phyloP scores from a whole-genome alignment of 1,140 invertebrate species.

The Lucilia sericata region DNA sequence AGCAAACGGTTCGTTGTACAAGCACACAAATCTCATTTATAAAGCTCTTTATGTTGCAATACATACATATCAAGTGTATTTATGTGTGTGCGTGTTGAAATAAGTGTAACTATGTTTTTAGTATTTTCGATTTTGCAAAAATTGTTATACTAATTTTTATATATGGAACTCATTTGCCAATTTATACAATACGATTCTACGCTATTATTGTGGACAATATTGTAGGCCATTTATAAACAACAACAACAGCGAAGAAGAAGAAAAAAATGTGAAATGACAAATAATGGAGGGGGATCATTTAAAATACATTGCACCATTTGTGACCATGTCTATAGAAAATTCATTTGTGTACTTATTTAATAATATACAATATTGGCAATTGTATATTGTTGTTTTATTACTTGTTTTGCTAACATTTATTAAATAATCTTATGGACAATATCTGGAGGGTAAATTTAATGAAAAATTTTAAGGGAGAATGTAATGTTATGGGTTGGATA shows the following conservation, averaged over 20 bases:
- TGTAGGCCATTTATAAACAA: slow-evolving; percentile 1
- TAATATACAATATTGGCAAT: background rate
- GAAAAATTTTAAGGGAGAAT: too few species aligned
- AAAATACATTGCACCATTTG: slow-evolving; percentile 22
- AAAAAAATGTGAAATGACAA: background rate
- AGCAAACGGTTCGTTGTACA: background rate
- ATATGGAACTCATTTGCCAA: slow-evolving; percentile 1
- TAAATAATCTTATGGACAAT: too few species aligned
- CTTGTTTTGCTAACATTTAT: too few species aligned
- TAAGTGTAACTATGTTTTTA: too few species aligned
- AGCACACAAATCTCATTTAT: too few species aligned
- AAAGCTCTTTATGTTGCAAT: background rate
- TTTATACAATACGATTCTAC: background rate
- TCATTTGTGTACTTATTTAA: background rate
- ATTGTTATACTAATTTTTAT: too few species aligned
- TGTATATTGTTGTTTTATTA: too few species aligned
- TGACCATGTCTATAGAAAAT: background rate
- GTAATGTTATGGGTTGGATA: too few species aligned
- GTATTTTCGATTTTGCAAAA: background rate
- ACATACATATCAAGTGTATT: background rate
- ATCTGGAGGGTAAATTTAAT: too few species aligned
- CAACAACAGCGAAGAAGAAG: background rate
- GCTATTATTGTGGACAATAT: background rate
- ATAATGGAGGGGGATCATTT: background rate
- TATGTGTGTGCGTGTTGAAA: too few species aligned